A percentile compares a stretch with the other conserved stretches of the same genome.
These are phyloP conservation scores for Ichneumon xanthorius DNA, from an alignment of 2,888 invertebrate genomes.

Conservation along the genomic window DNA sequence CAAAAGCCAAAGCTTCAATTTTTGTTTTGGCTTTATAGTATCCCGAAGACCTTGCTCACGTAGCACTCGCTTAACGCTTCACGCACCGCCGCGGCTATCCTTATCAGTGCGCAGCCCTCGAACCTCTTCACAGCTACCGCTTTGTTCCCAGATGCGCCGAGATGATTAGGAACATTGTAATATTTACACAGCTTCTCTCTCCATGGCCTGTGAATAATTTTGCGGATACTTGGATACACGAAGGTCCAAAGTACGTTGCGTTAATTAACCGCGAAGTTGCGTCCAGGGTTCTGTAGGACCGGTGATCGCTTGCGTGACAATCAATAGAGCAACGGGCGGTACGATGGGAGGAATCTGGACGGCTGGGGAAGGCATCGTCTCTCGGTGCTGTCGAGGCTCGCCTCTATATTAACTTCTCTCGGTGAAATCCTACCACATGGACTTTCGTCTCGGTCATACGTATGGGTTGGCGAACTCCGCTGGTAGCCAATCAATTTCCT, in stretches of 20 bases:
- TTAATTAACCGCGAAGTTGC: slow-evolving; percentile 9
- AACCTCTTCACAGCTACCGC: background rate
- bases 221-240: background rate
- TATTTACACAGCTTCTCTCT: background rate
- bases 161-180: background rate
- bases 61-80: background rate
- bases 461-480: slow-evolving; percentile 33
- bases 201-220: background rate
- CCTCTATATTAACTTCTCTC: slow-evolving; percentile 21
- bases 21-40: background rate
- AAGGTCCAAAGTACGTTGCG: background rate
- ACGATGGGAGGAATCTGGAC: slow-evolving; percentile 11
- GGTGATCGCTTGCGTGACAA: background rate
- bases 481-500: slow-evolving; percentile 71
- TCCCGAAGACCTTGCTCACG: background rate
- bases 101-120: background rate
- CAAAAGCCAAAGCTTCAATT: background rate
- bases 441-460: slow-evolving; percentile 23
- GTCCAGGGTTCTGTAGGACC: background rate
- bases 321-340: slow-evolving; percentile 15
- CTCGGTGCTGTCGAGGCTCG: background rate
- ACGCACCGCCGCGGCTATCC: background rate
- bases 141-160: background rate
- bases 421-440: slow-evolving; percentile 49
- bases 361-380: background rate